Conservation (phyloP, 2,113 vertebrate genomes). For the Archilochus colubris region DNA sequence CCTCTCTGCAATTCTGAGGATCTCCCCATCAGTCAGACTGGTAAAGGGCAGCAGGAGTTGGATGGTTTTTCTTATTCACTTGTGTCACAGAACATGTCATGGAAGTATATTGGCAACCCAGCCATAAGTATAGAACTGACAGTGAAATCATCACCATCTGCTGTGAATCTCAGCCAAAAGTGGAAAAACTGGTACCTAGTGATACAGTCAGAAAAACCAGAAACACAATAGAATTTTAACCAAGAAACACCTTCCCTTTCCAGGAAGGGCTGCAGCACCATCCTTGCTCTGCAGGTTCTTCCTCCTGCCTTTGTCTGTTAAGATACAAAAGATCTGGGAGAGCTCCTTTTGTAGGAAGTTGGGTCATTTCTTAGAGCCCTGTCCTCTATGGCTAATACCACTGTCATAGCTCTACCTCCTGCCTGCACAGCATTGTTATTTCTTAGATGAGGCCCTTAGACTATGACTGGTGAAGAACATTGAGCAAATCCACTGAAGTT, state of each 20-base stretch:
- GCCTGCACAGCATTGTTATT: rapidly evolving
- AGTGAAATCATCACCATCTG: background rate
- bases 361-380: background rate
- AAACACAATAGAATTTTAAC: background rate
- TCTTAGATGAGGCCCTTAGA: background rate
- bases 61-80: background rate
- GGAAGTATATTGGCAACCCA: background rate
- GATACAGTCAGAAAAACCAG: background rate
- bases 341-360: background rate
- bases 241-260: background rate
- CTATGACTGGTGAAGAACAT: background rate
- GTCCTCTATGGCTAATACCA: background rate
- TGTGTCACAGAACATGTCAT: background rate
- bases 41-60: background rate
- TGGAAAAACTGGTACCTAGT: background rate
- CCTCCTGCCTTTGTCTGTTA: background rate
- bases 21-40: background rate
- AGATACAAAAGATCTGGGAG: background rate
- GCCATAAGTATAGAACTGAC: background rate
- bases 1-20: background rate
- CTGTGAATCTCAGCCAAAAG: background rate
- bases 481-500: background rate
- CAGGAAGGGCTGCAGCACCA: background rate
- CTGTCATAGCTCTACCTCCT: background rate
- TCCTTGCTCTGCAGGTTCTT: background rate